phyloP scores from a whole-genome alignment of 2,888 invertebrate genomes.

The Limulus polyphemus region DNA sequence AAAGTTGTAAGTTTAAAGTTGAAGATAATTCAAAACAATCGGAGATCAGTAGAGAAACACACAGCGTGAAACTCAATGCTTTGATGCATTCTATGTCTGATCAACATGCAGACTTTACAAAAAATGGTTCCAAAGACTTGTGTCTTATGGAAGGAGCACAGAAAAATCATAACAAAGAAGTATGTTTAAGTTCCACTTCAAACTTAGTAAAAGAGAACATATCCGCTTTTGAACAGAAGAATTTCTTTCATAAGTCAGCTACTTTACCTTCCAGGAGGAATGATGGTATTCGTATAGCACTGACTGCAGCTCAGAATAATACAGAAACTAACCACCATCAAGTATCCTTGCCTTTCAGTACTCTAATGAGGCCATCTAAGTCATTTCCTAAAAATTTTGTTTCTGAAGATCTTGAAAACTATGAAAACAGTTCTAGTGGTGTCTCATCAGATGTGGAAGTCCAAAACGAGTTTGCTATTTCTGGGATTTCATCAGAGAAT shows the following conservation, averaged over 20 bases:
- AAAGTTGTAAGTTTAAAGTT: no score
- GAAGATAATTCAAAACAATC: no score
- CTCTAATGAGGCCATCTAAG: slow-evolving; percentile 55
- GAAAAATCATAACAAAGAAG: no score
- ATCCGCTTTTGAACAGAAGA: slow-evolving; percentile 17
- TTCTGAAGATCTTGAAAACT: slow-evolving; percentile 31
- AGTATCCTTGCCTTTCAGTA: neutral
- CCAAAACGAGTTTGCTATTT: slow-evolving; percentile 11
- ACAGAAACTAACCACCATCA: no score
- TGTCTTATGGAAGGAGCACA: no score
- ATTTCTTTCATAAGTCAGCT: no score
- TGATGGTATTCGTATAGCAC: slow-evolving; percentile 17
- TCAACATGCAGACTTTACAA: no score
- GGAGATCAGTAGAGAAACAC: no score
- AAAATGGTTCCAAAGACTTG: no score
- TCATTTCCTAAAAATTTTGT: slow-evolving; percentile 70
- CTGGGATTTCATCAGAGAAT: neutral
- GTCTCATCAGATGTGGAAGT: slow-evolving; percentile 14
- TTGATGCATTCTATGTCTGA: no score
- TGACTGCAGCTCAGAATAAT: neutral
- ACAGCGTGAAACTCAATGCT: no score
- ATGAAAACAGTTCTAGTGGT: slow-evolving; percentile 67
- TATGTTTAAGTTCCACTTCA: slow-evolving; percentile 8
- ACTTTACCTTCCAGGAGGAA: slow-evolving; percentile 12
- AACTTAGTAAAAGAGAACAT: slow-evolving; percentile 21